These are phyloP conservation scores for Nixonia krombeini DNA, from an alignment of 1,140 invertebrate species.

Conservation along the genomic window DNA sequence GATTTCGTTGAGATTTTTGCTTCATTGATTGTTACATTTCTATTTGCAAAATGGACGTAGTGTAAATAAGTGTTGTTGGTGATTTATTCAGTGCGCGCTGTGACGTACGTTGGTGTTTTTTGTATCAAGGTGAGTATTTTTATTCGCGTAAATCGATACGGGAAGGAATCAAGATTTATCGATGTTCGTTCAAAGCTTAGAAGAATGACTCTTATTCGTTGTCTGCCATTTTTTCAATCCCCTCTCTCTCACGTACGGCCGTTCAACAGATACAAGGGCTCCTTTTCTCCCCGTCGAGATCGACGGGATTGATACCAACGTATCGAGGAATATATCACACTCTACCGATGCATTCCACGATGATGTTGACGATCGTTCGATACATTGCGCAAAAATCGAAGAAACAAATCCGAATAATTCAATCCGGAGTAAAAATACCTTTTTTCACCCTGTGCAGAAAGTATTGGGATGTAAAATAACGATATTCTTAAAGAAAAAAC, in stretches of 20 bases:
- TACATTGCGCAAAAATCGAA: constrained; percentile 10
- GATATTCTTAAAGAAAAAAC: too few relatives aligned
- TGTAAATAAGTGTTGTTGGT: too few relatives aligned
- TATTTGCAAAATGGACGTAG: too few relatives aligned
- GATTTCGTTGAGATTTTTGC: too few relatives aligned
- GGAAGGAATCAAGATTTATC: constrained; percentile 9
- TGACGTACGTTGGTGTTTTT: too few relatives aligned
- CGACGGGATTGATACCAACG: constrained; percentile 39
- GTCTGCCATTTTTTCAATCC: constrained; percentile 20
- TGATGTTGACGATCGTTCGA: constrained; percentile 29
- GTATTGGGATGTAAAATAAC: too few relatives aligned
- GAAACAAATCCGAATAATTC: too few relatives aligned
- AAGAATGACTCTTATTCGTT: constrained; percentile 27
- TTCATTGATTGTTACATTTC: too few relatives aligned
- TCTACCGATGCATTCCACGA: constrained; percentile 21
- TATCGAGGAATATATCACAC: constrained; percentile 41
- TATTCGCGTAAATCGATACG: not conserved
- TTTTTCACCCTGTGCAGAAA: too few relatives aligned
- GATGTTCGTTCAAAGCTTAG: constrained; percentile 2
- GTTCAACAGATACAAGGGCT: constrained; percentile 27
- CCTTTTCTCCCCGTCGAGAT: constrained; percentile 24
- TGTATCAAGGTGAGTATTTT: too few relatives aligned
- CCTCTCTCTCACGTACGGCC: constrained; percentile 9
- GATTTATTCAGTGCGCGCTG: too few relatives aligned
- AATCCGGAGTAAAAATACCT: too few relatives aligned